Evolutionary conservation across 2,888 invertebrate genomes (phyloP).

Genomic region (Lasioglossum pauxillum): DNA sequence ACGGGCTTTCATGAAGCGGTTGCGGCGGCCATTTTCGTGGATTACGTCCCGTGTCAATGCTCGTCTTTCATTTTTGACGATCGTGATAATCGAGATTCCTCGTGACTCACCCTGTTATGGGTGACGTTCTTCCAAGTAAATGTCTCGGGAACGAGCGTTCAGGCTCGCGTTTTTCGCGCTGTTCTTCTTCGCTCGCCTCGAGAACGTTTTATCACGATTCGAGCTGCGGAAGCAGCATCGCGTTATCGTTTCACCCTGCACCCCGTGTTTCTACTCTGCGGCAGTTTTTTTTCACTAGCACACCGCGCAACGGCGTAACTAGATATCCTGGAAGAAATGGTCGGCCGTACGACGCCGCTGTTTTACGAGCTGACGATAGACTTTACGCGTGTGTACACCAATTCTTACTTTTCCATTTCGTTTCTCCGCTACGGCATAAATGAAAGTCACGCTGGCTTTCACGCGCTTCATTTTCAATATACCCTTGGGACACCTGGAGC

Average conservation of each 20-base stretch:
- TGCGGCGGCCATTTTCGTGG: neutral
- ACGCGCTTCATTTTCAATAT: slow-evolving; percentile 12
- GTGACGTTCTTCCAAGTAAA: neutral
- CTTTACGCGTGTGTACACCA: slow-evolving; percentile 32
- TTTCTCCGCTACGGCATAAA: slow-evolving; percentile 22
- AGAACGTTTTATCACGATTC: slow-evolving; percentile 67
- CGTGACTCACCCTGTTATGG: neutral
- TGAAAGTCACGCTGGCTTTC: slow-evolving; percentile 28
- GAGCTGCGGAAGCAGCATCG: slow-evolving; percentile 60
- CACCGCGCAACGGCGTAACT: neutral
- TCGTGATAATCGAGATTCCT: neutral
- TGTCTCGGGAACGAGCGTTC: neutral
- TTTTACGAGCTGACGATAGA: slow-evolving; percentile 63
- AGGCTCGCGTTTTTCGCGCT: slow-evolving; percentile 19
- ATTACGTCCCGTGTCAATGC: neutral
- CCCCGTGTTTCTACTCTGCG: neutral
- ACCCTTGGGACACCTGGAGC: neutral
- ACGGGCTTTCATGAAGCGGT: neutral
- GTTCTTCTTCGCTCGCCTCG: slow-evolving; percentile 29
- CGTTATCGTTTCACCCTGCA: slow-evolving; percentile 57
- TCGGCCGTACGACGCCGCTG: slow-evolving; percentile 39
- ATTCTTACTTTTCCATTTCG: slow-evolving; percentile 30
- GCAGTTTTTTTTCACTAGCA: neutral
- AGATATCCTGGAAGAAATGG: slow-evolving; percentile 41
- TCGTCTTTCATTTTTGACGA: neutral